Conservation (phyloP, 92 coral and sea anemone species). For the Parazoanthus swiftii region DNA sequence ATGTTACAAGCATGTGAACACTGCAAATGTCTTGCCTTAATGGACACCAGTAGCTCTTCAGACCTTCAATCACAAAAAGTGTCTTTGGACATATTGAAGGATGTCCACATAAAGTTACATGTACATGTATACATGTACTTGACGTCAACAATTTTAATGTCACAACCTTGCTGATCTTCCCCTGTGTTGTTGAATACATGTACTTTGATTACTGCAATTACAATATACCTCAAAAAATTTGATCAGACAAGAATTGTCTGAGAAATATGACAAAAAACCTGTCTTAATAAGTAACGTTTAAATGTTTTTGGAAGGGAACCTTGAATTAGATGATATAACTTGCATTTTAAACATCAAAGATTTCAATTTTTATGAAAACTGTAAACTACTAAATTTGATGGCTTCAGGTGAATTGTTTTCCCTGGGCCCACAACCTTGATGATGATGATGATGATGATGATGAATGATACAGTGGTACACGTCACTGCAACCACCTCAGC, state of each 20-base stretch:
- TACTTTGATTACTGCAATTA: not conserved
- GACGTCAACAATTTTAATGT: slow-evolving; percentile 6
- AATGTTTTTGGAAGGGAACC: not conserved
- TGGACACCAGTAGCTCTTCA: slow-evolving; percentile 6
- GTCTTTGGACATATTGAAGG: slow-evolving; percentile 1
- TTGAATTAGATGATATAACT: no score
- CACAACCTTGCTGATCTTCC: not conserved
- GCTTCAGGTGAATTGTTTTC: slow-evolving; percentile 23
- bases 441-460: no score
- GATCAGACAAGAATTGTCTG: not conserved
- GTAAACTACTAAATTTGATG: not conserved
- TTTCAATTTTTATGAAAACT: no score
- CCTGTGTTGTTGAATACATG: slow-evolving; percentile 4
- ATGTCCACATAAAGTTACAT: not conserved
- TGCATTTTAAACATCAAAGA: no score
- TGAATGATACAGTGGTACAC: no score
- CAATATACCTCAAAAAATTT: not conserved
- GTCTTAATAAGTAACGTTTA: not conserved
- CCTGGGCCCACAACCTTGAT: slow-evolving; percentile 11
- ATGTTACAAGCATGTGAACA: slow-evolving; percentile 8
- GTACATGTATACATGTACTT: not conserved
- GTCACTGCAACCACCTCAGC: no score
- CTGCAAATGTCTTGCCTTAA: not conserved
- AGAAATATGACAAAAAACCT: not conserved
- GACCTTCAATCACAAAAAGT: not conserved